Base-by-base conservation (phyloP, 2,888 invertebrate species). In the Anorthoa munda region DNA sequence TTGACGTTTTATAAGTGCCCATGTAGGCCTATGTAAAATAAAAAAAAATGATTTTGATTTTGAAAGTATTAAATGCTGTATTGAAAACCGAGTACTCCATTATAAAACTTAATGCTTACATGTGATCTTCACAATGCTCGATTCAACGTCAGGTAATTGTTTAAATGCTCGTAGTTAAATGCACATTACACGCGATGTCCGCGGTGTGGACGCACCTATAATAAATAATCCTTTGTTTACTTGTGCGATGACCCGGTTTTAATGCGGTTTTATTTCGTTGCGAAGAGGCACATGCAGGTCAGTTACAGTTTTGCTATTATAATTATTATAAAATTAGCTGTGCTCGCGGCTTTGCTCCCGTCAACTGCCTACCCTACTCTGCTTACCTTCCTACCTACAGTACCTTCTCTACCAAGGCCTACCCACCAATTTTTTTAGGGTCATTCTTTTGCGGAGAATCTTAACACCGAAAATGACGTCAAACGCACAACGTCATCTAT, bases 161-260 rank as follows among this genome's bases (percentile, higher is more conserved):
- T 60, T 12, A 21, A 53, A 66, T 18, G 4, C 39, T 66, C 4
- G 45, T 23, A 15, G 1, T 56, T 23, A 18, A 60, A 31, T 45
- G 4, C 66, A 21, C 18, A 66, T 66, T 65, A 53, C 26, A 66
- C 17, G 5, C 18, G 55, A 48, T 48, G 21, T 15, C 46, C 21
- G 18, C 21, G 12, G 1, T n/a, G 18, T 65, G 15, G 15, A 26
- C 17, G 26, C 53, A 1, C 21, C 21, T 21, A 46, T 5, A 39
- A 70, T 67, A 56, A 68, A 56, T 31, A 68, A 15, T 2, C 31
- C 7, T 31, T 31, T 48, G 56, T 68, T 71, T 71, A 23, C 18
- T 23, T 13, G 56, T 23, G 11, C 23, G 1, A 18, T 68, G 55
- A 67, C 55, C 55, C 11, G 31, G 67, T 55, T 70, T 15, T 15